Evolutionary conservation across 1,140 invertebrate genomes (phyloP).

Genomic region (Papilio polyxenes): DNA sequence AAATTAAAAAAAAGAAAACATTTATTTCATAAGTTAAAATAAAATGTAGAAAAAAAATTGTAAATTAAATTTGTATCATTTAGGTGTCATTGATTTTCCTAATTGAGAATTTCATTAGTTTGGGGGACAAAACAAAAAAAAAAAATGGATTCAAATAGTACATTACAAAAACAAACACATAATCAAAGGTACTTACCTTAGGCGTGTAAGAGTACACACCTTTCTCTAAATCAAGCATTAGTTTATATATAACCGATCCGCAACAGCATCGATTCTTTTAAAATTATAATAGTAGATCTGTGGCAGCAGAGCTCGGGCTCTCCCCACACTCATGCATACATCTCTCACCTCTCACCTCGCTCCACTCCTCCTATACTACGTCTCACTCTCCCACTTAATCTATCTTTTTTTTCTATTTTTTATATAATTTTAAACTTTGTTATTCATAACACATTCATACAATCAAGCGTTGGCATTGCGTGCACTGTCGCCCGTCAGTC

Average conservation of each 20-base stretch:
- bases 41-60: conserved; percentile 16
- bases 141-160: conserved; percentile 6
- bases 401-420: not conserved
- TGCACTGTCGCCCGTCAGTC: not conserved
- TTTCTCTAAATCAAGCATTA: conserved; percentile 5
- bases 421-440: conserved; percentile 14
- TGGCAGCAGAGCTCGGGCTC: not conserved
- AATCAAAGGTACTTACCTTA: conserved; percentile 8
- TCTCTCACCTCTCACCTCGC: not conserved
- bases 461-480: not conserved
- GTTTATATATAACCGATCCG: not conserved
- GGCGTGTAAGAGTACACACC: not conserved
- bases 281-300: not conserved
- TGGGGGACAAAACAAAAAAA: not conserved
- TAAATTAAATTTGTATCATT: not conserved
- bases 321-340: no score
- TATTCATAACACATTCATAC: not conserved
- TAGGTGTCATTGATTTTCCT: not conserved
- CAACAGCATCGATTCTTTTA: not conserved
- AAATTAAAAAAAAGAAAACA: conserved; percentile 2
- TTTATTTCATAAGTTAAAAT: not conserved
- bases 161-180: not conserved
- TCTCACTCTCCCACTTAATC: not conserved
- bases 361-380: not conserved
- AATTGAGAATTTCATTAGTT: not conserved